Percentiles rank a stretch among this genome's conserved stretches.
Conservation (phyloP, 2,797 vertebrate genomes). For the Myripristis jacobus region DNA sequence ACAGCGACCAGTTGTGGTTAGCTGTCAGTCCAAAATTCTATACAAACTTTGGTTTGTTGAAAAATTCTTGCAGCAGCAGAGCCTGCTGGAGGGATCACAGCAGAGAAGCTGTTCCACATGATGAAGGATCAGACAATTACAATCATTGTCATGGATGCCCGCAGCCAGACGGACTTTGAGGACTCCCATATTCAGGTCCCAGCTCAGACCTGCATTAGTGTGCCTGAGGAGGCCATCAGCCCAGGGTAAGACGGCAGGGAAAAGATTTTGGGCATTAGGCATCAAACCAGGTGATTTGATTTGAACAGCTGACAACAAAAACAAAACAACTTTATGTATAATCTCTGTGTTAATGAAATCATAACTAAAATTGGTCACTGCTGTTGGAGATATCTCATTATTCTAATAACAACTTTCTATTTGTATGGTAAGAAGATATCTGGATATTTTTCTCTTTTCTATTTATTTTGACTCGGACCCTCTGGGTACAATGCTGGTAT, state of each 20-base stretch:
- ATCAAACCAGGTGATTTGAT: not conserved
- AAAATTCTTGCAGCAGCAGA: constrained; percentile 47
- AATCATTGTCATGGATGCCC: constrained; percentile 94
- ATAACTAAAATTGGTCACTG: not conserved
- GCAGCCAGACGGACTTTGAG: constrained; percentile 87
- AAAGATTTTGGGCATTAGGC: not conserved
- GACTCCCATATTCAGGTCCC: constrained; percentile 91
- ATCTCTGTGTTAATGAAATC: not conserved
- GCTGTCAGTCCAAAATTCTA: not conserved
- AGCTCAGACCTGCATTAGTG: constrained; percentile 83
- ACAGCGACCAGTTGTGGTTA: not conserved
- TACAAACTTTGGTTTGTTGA: not conserved
- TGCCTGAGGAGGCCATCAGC: constrained; percentile 93
- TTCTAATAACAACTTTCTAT: too few relatives aligned
- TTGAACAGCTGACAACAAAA: not conserved
- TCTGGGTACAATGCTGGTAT: too few relatives aligned
- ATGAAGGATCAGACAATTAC: constrained; percentile 89
- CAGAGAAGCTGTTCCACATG: constrained; percentile 92
- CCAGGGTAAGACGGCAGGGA: constrained; percentile 88
- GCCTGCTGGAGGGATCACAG: constrained; percentile 86
- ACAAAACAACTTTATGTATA: not conserved
- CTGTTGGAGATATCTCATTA: not conserved
- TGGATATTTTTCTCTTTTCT: too few relatives aligned
- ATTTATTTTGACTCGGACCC: too few relatives aligned
- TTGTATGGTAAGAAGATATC: too few relatives aligned